phyloP scores from a whole-genome alignment of 2,888 invertebrate genomes.

The Scaptomyza caliginosa region DNA sequence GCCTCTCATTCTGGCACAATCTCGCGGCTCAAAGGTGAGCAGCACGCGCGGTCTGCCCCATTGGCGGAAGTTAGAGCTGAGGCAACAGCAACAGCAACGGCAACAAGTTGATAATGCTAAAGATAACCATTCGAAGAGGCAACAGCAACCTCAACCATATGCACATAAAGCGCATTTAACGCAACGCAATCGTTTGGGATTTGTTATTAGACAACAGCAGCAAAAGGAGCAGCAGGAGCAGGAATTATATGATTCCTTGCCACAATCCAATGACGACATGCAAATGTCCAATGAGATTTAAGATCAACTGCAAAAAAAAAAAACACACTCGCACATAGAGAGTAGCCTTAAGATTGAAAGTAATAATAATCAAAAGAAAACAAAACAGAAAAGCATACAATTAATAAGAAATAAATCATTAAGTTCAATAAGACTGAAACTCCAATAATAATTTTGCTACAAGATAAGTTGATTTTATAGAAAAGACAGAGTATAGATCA shows the following conservation, averaged over 20 bases:
- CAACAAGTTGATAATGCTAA: too few relatives aligned
- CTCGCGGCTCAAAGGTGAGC: not conserved
- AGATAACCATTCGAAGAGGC: too few relatives aligned
- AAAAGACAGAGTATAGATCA: too few relatives aligned
- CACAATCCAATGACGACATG: not conserved
- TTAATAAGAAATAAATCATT: constrained; percentile 37
- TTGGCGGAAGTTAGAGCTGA: constrained; percentile 55
- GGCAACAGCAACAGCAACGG: constrained; percentile 22
- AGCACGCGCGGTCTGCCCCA: constrained; percentile 47
- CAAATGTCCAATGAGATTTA: constrained; percentile 57
- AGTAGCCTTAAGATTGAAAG: constrained; percentile 33
- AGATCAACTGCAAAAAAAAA: constrained; percentile 6
- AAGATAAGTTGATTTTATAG: too few relatives aligned
- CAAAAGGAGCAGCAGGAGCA: constrained; percentile 3
- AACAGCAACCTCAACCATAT: constrained; percentile 25
- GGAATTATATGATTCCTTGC: not conserved
- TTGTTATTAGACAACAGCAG: constrained; percentile 35
- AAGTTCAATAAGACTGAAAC: constrained; percentile 42
- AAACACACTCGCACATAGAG: constrained; percentile 22
- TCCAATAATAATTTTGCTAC: not conserved
- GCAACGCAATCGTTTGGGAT: constrained; percentile 63
- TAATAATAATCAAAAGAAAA: constrained; percentile 14
- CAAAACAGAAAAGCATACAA: too few relatives aligned
- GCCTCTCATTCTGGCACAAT: constrained; percentile 30
- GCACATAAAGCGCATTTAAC: constrained; percentile 10